Conservation (phyloP, 2,888 invertebrate species). For the Nemoura dubitans region DNA sequence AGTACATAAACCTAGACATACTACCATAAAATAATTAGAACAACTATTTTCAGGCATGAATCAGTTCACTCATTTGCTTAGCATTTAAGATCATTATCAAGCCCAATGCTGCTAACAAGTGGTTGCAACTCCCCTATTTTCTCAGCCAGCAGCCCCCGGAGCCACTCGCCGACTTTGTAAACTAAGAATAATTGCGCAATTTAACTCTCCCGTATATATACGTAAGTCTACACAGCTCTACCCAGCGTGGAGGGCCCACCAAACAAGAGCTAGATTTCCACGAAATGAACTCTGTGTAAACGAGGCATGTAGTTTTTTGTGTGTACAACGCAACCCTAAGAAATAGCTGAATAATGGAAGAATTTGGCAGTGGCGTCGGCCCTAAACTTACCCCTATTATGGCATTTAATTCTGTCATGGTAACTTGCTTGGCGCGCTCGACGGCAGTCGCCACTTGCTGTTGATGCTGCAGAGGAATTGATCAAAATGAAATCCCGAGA, state of each 20-base stretch:
- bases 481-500: constrained; percentile 2
- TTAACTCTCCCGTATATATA: not conserved
- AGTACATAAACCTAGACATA: not conserved
- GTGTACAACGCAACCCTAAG: not conserved
- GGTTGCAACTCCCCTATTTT: constrained; percentile 7
- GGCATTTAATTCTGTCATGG: constrained; percentile 95
- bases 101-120: not conserved
- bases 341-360: not conserved
- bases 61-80: not conserved
- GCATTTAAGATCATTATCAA: not conserved
- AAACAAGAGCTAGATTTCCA: constrained; percentile 1
- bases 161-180: not conserved
- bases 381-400: constrained; percentile 90
- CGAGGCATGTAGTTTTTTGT: not conserved
- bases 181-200: not conserved
- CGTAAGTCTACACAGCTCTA: not conserved
- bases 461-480: constrained; percentile 73
- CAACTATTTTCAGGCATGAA: not conserved
- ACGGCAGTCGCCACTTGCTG: constrained; percentile 96
- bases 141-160: not conserved
- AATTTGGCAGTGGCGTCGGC: not conserved
- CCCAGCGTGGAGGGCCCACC: not conserved
- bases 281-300: not conserved
- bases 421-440: constrained; percentile 97
- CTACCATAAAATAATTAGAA: not conserved